Evolutionary conservation across 92 coral and sea anemone genomes (phyloP), one percentile per base, ranked within the genome.

Genomic region (Pocillopora grandis): DNA sequence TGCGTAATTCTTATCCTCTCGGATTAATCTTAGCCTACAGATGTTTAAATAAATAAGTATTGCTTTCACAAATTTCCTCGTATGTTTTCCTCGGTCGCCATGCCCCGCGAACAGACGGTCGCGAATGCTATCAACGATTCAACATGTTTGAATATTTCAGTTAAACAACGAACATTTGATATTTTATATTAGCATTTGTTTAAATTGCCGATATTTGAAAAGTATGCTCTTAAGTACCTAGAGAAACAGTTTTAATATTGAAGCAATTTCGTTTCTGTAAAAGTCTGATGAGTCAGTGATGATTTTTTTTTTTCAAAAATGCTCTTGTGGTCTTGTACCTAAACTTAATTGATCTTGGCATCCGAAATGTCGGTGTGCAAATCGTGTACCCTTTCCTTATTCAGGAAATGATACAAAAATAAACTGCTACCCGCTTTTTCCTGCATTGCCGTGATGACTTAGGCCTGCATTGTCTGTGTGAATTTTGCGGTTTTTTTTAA

Each of bases 401-500:
- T 72, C 86, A 82, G 86, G 86, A 82, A 82, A 73, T 82, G 33
- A 12, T 71, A 62, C 52, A 11, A 72, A 23, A 82, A 82, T 63
- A 82, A 82, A 82, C 33, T 11, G 35, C 80, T 79, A 71, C 79
- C 55, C 48, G 16, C 72, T n/a, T 72, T 82, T 82, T 72, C 86
- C 86, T 82, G 78, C 80, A 61, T 82, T 42, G 71, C 63, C 72
- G 64, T 60, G 27, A 59, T 5, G 77, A 15, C 78, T 60, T 17
- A 13, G 27, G 9, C 52, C 14, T 10, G 48, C 56, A 59, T 82
- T 72, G 70, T 49, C 10, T 23, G 68, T 23, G 49, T 16, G 59
- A 20, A 61, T 48, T 42, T 62, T 68, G 77, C 59, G 78, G 86
- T 82, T 82, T 82, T 68, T 68, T 10, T 18, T 19, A 18, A 17